Conservation (phyloP, 2,797 vertebrate species). For the Centroberyx gerrardi region DNA sequence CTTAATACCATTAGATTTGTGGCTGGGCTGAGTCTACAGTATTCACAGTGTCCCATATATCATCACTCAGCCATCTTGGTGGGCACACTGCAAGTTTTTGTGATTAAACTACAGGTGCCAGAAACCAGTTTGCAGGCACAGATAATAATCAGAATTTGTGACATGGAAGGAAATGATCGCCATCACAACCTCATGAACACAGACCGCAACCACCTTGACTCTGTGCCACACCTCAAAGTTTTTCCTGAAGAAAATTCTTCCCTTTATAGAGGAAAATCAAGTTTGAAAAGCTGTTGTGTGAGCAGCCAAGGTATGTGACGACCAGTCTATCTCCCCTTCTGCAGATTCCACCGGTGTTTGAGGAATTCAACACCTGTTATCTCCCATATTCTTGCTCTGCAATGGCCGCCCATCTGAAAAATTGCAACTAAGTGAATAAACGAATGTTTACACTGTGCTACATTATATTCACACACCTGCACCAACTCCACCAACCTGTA, state of each 20-base stretch:
- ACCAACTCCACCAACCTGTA: not conserved
- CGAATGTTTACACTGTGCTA: too few relatives aligned
- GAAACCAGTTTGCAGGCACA: not conserved
- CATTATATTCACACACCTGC: not conserved
- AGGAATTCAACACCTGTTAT: not conserved
- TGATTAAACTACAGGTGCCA: not conserved
- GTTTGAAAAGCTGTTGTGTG: slow-evolving; percentile 12
- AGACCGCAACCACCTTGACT: too few relatives aligned
- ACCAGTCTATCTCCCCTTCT: not conserved
- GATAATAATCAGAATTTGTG: not conserved
- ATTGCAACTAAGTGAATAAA: not conserved
- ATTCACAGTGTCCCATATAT: not conserved
- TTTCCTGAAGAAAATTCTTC: not conserved
- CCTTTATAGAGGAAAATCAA: not conserved
- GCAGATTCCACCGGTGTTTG: not conserved
- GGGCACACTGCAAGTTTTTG: not conserved
- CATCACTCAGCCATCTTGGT: not conserved
- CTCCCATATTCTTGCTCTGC: not conserved
- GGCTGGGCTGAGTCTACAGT: not conserved
- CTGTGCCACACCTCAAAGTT: too few relatives aligned
- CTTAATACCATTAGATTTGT: not conserved
- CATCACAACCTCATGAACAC: too few relatives aligned
- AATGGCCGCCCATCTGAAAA: not conserved
- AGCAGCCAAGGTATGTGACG: not conserved
- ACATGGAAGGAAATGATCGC: not conserved